Percentiles rank a stretch among this genome's conserved stretches.
phyloP scores from a whole-genome alignment of 2,797 vertebrate species.

The Eremophila alpestris region DNA sequence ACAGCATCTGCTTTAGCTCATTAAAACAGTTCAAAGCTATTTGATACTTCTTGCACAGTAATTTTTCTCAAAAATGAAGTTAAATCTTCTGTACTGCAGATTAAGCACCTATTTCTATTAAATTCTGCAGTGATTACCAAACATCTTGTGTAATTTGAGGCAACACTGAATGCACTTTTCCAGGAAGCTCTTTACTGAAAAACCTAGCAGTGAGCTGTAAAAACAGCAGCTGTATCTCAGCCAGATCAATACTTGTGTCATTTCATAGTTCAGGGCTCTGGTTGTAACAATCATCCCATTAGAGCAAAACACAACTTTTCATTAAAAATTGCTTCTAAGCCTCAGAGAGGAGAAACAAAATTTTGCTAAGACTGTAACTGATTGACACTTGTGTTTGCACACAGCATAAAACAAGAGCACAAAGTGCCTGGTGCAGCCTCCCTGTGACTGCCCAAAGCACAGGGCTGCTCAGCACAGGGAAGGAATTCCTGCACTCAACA shows the following conservation, averaged over 20 bases:
- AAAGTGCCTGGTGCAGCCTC: background rate
- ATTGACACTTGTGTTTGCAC: background rate
- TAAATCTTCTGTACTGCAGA: background rate
- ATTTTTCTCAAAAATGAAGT: background rate
- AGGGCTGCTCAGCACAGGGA: background rate
- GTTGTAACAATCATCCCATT: background rate
- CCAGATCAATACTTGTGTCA: background rate
- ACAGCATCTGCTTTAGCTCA: background rate
- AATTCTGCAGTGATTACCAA: background rate
- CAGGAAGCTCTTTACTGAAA: background rate
- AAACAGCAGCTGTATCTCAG: conserved; percentile 11
- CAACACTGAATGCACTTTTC: background rate
- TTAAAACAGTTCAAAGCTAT: background rate
- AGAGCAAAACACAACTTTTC: background rate
- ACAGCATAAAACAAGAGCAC: background rate
- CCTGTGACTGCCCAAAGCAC: background rate
- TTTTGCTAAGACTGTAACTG: background rate
- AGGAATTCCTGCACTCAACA: background rate
- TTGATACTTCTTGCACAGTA: background rate
- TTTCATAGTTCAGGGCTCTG: background rate
- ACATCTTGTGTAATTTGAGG: background rate
- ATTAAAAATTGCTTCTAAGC: background rate
- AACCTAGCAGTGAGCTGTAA: background rate
- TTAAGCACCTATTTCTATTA: background rate
- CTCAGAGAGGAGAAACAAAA: background rate